Evolutionary conservation across 2,113 vertebrate genomes (phyloP).

Genomic region (Hymenochirus boettgeri): DNA sequence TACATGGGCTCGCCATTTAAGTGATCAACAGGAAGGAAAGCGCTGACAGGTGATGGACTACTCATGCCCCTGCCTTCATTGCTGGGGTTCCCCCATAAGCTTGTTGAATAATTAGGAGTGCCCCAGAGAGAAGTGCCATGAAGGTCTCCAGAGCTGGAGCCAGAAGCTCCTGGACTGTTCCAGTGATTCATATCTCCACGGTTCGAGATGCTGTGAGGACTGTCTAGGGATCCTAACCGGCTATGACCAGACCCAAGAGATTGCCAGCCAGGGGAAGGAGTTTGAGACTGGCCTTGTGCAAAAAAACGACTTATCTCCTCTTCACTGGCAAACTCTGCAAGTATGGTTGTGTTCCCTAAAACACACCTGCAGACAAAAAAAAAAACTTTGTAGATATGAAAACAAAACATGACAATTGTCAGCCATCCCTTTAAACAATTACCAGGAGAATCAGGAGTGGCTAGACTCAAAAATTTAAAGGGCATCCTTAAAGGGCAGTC

Average conservation of each 20-base stretch:
- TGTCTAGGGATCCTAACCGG: conserved; percentile 81
- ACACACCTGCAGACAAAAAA: conserved; percentile 78
- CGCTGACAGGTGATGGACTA: conserved; percentile 90
- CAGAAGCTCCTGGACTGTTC: conserved; percentile 85
- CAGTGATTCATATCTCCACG: conserved; percentile 91
- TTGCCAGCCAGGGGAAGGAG: conserved; percentile 91
- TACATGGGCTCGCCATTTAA: conserved; percentile 93
- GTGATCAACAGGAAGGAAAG: conserved; percentile 97
- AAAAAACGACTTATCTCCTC: conserved; percentile 99
- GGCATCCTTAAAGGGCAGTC: too few species aligned
- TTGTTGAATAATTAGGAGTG: conserved; percentile 90
- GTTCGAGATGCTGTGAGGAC: conserved; percentile 87
- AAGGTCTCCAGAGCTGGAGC: conserved; percentile 80
- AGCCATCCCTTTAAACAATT: too few species aligned
- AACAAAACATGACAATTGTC: too few species aligned
- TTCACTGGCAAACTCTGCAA: conserved; percentile 98
- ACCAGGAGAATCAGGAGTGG: too few species aligned
- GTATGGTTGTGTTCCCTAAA: conserved; percentile 99
- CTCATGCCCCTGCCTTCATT: conserved; percentile 83
- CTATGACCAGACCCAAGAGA: conserved; percentile 85
- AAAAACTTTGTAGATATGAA: background rate
- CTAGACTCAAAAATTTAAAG: too few species aligned
- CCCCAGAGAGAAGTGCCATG: conserved; percentile 96
- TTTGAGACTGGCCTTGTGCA: conserved; percentile 99
- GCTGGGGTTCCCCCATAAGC: conserved; percentile 89